Evolutionary conservation across 2,797 vertebrate species (phyloP), one percentile per base, ranked within the genome.

Genomic region (Coregonus sp.): DNA sequence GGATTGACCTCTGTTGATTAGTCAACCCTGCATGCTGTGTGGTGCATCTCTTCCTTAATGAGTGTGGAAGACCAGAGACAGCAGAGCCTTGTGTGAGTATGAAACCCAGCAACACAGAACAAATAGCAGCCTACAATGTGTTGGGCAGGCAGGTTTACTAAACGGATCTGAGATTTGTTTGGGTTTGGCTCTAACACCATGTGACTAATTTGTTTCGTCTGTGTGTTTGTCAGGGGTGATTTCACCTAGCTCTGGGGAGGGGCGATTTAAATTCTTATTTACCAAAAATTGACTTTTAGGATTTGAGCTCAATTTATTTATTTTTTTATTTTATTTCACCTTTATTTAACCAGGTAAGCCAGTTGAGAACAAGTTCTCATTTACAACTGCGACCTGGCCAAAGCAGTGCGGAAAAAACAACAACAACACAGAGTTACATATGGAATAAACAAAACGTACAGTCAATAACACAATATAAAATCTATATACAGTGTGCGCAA

Each of bases 171-270:
- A 83, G 75, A 75, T 87, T 86, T 90, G 88, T 92, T 91, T 91
- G 83, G 89, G 87, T 90, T 90, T 87, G 87, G 78, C 83, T 85
- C 79, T 59, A 81, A 88, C 87, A 82, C 88, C 87, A 86, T 84
- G 80, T 90, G 86, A 86, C 86, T 91, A 87, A 90, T 93, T 91
- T 94, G 93, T 93, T 86, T 93, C 91, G 93, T 93, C 92, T 93
- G 81, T 84, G 89, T 92, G 40, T 47, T 91, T 91, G 86, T 81
- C 80, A 78, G 86, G 87, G 86, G 87, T 89, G 82, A 91, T 87
- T 73, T 78, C 78, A 12, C 77, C 78, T 82, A 88, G 77, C 80
- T 72, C 67, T 75, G 59, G 72, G 77, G 81, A 76, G 76, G 79
- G 81, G 65, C 76, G 70, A 77, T 87, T 87, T 35, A 84, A 81